phyloP scores from a whole-genome alignment of 2,888 invertebrate species.

The Acrobasis consociella region DNA sequence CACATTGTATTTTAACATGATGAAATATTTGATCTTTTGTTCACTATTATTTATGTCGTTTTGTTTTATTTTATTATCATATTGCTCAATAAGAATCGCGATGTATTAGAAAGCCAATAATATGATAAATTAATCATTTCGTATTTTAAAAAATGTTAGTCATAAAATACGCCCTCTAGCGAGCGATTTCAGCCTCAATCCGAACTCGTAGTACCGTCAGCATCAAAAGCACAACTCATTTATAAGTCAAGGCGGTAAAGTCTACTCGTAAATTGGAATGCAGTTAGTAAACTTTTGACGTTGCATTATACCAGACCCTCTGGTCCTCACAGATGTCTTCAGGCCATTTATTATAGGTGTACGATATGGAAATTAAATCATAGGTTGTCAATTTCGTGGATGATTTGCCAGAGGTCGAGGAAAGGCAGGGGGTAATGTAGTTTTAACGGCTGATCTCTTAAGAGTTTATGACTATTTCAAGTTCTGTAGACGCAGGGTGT shows the following conservation, averaged over 20 bases:
- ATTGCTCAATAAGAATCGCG: background rate
- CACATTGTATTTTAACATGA: too few relatives aligned
- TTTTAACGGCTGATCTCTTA: background rate
- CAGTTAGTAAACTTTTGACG: slow-evolving; percentile 2
- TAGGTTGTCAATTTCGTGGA: background rate
- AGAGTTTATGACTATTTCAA: background rate
- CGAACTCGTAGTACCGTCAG: background rate
- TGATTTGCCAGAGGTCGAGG: background rate
- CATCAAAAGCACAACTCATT: slow-evolving; percentile 2
- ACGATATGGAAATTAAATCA: slow-evolving; percentile 1
- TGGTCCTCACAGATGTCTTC: slow-evolving; percentile 21
- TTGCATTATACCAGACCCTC: slow-evolving; percentile 11
- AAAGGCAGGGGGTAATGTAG: background rate
- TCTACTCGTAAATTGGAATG: slow-evolving; percentile 1
- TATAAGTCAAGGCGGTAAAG: background rate
- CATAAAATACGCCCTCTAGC: background rate
- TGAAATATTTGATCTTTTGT: too few relatives aligned
- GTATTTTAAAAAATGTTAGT: background rate
- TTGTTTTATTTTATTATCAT: background rate
- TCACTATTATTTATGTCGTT: too few relatives aligned
- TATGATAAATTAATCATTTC: background rate
- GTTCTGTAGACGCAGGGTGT: too few relatives aligned
- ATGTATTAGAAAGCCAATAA: background rate
- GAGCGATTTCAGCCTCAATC: background rate
- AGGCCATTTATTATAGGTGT: slow-evolving; percentile 22